Base-by-base conservation (phyloP, 2,888 invertebrate genomes). In the Polydesmus complanatus region DNA sequence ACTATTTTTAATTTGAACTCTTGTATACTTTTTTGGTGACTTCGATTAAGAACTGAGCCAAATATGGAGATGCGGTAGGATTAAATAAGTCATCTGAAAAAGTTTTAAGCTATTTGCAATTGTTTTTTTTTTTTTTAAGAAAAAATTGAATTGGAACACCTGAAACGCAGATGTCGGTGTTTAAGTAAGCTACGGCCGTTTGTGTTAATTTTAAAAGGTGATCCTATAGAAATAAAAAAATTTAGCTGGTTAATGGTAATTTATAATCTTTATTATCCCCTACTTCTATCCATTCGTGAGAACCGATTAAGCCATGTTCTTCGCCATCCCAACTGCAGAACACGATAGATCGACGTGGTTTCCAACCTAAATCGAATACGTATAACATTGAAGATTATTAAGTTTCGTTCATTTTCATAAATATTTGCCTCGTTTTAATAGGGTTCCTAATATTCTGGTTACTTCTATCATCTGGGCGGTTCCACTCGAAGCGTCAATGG, bases 271-370 rank as follows among this genome's bases (percentile, higher is more conserved):
- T 26, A 54, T 3, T 5, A 51, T 5, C 14, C 3, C 14, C 14
- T 37, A 76, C 19, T 75, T 65, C 65, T 8, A 66, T 74, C 71
- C 75, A 78, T 66, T 78, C 78, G 1, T 72, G 73, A 1, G 78
- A 78, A 1, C 78, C 78, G 27, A 78, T 69, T 1, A 78, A 65
- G 1, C 74, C 75, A 58, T 72, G 74, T 63, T 78, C 78, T 67
- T 79, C 78, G 0, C 76, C 77, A 55, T 75, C 78, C 78, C 78
- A 78, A 49, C 74, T 73, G 65, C 74, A 72, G 65, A 77, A 77
- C 61, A 77, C 68, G 48, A 79, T 69, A 1, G 75, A 72, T 49
- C 79, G 66, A 18, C 75, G 68, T 3, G 79, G 79, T 53, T 73
- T 67, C 78, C 78, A 79, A 2, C 74, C 75, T 66, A 48, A 61